Conservation (phyloP, 2,888 invertebrate species). For the Chouioia cunea region DNA sequence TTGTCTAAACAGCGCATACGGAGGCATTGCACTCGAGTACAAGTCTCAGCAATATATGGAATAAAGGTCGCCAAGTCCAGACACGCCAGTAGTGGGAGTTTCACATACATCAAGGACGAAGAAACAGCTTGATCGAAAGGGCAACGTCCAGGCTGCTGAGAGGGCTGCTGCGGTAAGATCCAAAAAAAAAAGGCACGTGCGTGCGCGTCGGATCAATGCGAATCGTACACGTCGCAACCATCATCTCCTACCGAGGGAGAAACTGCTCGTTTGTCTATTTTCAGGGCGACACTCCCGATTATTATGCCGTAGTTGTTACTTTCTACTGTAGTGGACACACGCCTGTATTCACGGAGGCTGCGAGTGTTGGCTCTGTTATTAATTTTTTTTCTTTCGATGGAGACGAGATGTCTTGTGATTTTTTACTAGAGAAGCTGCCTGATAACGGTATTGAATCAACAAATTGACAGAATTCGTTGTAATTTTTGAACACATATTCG, state of each 20-base stretch:
- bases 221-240: conserved; percentile 31
- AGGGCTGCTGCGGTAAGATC: neutral
- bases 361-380: neutral
- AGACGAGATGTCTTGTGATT: neutral
- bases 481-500: too few relatives aligned
- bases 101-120: too few relatives aligned
- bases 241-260: neutral
- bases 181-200: neutral
- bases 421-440: too few relatives aligned
- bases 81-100: too few relatives aligned
- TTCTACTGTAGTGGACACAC: neutral
- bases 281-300: neutral
- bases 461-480: too few relatives aligned
- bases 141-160: conserved; percentile 21
- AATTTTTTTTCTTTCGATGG: conserved; percentile 10
- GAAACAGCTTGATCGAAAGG: neutral
- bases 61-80: too few relatives aligned
- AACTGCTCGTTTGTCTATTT: conserved; percentile 28
- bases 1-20: too few relatives aligned
- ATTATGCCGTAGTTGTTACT: too few relatives aligned
- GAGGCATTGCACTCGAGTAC: too few relatives aligned
- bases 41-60: too few relatives aligned
- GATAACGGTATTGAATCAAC: too few relatives aligned
- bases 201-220: conserved; percentile 41
- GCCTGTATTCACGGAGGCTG: neutral